Conservation (phyloP, 1,140 invertebrate species). For the Drosophila persimilis region DNA sequence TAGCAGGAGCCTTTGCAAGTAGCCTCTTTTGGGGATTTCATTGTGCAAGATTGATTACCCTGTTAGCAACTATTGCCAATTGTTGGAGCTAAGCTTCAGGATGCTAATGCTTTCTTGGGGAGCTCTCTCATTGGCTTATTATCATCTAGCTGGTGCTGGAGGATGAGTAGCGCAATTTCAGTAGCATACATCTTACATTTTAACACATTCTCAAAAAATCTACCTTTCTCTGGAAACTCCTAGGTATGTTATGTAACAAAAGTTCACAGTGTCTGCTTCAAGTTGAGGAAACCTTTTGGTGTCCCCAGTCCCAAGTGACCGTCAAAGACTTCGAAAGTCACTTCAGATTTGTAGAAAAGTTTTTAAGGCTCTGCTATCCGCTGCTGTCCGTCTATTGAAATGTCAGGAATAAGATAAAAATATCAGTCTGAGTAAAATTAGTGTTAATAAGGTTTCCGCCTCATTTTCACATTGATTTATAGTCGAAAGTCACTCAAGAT, state of each 20-base stretch:
- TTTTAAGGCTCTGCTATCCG: too few relatives aligned
- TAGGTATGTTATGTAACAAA: not conserved
- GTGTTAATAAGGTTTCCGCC: too few relatives aligned
- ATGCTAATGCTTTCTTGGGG: constrained; percentile 12
- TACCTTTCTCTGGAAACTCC: not conserved
- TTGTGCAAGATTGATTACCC: constrained; percentile 55
- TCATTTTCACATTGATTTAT: too few relatives aligned
- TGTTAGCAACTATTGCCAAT: constrained; percentile 41
- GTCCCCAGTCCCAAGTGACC: too few relatives aligned
- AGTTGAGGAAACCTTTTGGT: too few relatives aligned
- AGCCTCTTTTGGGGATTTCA: constrained; percentile 37
- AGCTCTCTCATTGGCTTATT: constrained; percentile 2
- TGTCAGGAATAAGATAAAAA: too few relatives aligned
- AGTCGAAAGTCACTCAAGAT: too few relatives aligned
- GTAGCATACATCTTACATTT: too few relatives aligned
- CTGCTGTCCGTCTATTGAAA: too few relatives aligned
- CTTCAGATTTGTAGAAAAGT: too few relatives aligned
- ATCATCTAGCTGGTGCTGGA: not conserved
- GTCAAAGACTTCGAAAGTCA: too few relatives aligned
- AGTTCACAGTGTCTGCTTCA: not conserved
- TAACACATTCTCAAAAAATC: not conserved
- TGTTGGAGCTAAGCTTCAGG: constrained; percentile 24
- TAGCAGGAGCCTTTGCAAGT: constrained; percentile 13
- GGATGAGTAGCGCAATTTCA: not conserved
- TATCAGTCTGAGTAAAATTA: too few relatives aligned